Evolutionary conservation across 1,140 invertebrate genomes (phyloP), one percentile per base, ranked within the genome.

Genomic region (Pseudachorutes palmiensis): DNA sequence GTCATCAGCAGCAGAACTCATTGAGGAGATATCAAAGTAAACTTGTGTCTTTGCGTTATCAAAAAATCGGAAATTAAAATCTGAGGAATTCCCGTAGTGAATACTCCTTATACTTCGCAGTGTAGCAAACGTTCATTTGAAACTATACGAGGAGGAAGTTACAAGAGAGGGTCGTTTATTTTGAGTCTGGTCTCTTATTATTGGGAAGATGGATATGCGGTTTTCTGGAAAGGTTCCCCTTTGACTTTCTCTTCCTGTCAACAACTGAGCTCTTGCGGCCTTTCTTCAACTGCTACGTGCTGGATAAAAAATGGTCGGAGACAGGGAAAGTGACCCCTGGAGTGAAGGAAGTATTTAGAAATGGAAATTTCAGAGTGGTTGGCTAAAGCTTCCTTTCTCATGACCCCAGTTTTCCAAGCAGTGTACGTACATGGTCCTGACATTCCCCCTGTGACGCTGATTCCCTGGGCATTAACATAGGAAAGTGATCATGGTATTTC

Each of bases 291-390:
- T 55, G 24, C 9, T 55, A 14, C 28, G n/a, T 29, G 12, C 19
- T 5, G 62, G 65, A 67, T 70, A 68, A 71, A 71, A 71, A 71
- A 71, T 71, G 65, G 66, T 58, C 65, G 36, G 62, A 62, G 64
- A 29, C 31, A 48, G 65, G 69, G 66, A 66, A 71, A 71, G 66
- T 65, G 66, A 71, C 69, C 66, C 69, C 69, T 68, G 59, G 55
- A 33, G 69, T 65, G 69, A 55, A 61, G 59, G 41, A 71, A 71
- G 69, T 71, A 71, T 71, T 71, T 71, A 71, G 65, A 71, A 71
- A 71, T 71, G 69, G 69, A 71, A 71, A 71, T 71, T 71, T 65
- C 49, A 67, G 36, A 65, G 64, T 62, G 69, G 65, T 48, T 60
- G n/a, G n/a, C n/a, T n/a, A n/a, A 66, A 61, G 68, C 68, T 70